Conservation (phyloP, 2,113 vertebrate genomes). For the Capreolus pygargus region DNA sequence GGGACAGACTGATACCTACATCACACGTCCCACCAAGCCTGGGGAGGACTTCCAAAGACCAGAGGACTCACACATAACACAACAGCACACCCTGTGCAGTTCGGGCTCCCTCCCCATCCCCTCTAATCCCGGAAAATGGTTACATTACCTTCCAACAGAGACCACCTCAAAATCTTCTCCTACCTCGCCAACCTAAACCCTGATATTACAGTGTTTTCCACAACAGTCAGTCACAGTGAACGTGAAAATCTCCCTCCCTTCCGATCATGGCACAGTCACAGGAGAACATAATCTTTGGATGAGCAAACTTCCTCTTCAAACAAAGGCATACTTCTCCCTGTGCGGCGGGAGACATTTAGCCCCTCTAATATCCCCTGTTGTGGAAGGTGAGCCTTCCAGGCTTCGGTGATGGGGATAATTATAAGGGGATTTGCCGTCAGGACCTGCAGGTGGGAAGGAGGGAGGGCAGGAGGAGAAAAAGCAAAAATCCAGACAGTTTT, state of each 20-base stretch:
- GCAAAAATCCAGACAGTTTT: constrained; percentile 6
- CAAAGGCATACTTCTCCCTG: constrained; percentile 64
- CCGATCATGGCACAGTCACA: constrained; percentile 56
- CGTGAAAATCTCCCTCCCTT: constrained; percentile 62
- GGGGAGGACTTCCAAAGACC: not conserved
- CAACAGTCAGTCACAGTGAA: constrained; percentile 34
- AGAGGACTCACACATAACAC: not conserved
- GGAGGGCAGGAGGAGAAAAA: not conserved
- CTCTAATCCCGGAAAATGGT: constrained; percentile 43
- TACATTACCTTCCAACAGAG: constrained; percentile 23
- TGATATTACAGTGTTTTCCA: constrained; percentile 62
- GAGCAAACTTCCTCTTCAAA: constrained; percentile 70
- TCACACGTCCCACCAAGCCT: not conserved
- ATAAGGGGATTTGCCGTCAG: constrained; percentile 61
- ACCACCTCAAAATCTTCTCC: constrained; percentile 50
- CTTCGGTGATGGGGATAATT: constrained; percentile 65
- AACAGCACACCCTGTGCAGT: not conserved
- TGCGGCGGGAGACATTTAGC: constrained; percentile 64
- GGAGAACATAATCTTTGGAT: constrained; percentile 68
- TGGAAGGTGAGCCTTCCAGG: constrained; percentile 62
- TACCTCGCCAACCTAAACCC: constrained; percentile 50
- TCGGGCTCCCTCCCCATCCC: not conserved
- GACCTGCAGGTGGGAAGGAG: constrained; percentile 42
- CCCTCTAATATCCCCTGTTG: constrained; percentile 59
- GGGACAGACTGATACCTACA: not conserved